phyloP scores from a whole-genome alignment of 2,797 vertebrate species.

The Anniella stebbinsi region DNA sequence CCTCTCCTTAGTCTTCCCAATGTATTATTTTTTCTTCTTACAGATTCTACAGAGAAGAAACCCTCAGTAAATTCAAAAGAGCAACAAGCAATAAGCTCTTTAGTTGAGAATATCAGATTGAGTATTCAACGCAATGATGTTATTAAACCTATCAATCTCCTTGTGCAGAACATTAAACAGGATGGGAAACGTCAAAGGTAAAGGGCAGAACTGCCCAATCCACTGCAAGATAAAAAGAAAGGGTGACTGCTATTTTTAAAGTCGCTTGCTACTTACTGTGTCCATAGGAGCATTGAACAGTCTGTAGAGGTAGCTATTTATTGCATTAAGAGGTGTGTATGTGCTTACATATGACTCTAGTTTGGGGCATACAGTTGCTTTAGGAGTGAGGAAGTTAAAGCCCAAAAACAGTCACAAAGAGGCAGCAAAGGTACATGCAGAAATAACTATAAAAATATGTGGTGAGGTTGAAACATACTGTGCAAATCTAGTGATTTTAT shows the following conservation, averaged over 20 bases:
- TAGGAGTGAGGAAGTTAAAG: background rate
- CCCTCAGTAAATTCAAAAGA: slow-evolving; percentile 82
- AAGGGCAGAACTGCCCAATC: background rate
- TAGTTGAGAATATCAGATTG: slow-evolving; percentile 90
- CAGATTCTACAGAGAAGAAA: slow-evolving; percentile 88
- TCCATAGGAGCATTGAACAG: background rate
- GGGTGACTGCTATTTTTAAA: background rate
- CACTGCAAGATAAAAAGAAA: background rate
- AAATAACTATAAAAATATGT: background rate
- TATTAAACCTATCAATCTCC: slow-evolving; percentile 88
- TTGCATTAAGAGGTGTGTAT: background rate
- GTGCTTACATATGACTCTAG: background rate
- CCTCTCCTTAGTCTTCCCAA: background rate
- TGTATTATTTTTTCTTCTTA: slow-evolving; percentile 26
- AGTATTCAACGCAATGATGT: slow-evolving; percentile 95
- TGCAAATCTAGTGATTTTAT: background rate
- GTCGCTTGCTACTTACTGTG: background rate
- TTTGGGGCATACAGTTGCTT: background rate
- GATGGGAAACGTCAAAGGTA: slow-evolving; percentile 91
- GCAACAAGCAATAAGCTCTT: slow-evolving; percentile 85
- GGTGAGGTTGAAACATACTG: too few relatives aligned
- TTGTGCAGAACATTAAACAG: slow-evolving; percentile 81
- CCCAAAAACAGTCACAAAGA: background rate
- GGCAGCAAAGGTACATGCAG: background rate
- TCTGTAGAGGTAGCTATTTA: background rate